These are phyloP conservation scores for Latrodectus hesperus DNA, from an alignment of 2,888 invertebrate genomes.

Conservation along the genomic window DNA sequence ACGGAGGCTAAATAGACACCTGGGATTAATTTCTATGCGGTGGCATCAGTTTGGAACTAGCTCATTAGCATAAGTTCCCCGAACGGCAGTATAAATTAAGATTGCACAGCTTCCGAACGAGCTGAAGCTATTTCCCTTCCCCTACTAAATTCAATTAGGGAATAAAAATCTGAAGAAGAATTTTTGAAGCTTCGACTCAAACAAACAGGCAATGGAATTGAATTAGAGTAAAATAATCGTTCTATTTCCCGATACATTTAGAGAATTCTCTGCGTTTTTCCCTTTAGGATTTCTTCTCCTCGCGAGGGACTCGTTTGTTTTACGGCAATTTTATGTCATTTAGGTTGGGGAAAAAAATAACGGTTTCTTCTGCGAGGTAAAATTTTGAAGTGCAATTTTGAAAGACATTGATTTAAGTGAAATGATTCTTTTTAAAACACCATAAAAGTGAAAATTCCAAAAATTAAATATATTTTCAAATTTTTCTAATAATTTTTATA, in stretches of 20 bases:
- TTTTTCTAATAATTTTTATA: too few relatives aligned
- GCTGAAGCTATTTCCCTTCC: constrained; percentile 13
- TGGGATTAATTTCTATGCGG: constrained; percentile 64
- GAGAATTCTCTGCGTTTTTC: not conserved
- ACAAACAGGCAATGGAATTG: constrained; percentile 18
- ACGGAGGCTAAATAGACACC: constrained; percentile 63
- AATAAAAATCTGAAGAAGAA: constrained; percentile 62
- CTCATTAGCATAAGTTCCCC: constrained; percentile 61
- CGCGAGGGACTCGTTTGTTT: constrained; percentile 6
- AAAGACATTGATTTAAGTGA: too few relatives aligned
- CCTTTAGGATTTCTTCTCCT: not conserved
- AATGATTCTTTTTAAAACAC: too few relatives aligned
- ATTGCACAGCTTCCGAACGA: constrained; percentile 44
- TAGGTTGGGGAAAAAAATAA: not conserved
- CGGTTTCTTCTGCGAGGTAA: too few relatives aligned
- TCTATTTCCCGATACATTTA: constrained; percentile 28
- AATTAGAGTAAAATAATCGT: constrained; percentile 64
- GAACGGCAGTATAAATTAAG: constrained; percentile 63
- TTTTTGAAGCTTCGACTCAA: constrained; percentile 19
- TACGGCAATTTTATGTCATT: constrained; percentile 23
- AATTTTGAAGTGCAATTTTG: too few relatives aligned
- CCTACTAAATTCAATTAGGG: constrained; percentile 59
- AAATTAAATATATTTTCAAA: too few relatives aligned
- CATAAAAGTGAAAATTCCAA: too few relatives aligned
- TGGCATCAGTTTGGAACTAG: constrained; percentile 58